Conservation (phyloP, 2,113 vertebrate species). For the Lynx canadensis region DNA sequence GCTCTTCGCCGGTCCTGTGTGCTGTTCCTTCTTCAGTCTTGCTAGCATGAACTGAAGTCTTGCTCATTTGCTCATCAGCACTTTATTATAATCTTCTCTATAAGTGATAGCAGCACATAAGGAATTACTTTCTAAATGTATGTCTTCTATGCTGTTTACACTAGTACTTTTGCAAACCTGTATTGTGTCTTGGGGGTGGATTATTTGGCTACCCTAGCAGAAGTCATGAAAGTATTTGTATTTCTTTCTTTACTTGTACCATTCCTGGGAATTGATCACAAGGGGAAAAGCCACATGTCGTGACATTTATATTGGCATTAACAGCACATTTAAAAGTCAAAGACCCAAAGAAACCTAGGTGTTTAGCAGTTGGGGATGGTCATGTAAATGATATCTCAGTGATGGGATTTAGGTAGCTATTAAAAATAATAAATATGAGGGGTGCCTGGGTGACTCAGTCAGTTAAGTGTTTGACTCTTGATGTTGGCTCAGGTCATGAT, state of each 20-base stretch:
- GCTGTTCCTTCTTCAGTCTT: background rate
- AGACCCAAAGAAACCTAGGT: background rate
- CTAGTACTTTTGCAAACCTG: background rate
- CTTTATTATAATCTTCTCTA: background rate
- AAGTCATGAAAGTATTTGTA: constrained; percentile 17
- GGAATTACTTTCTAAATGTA: background rate
- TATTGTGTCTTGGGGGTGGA: background rate
- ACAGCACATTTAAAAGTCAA: background rate
- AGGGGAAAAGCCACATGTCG: background rate
- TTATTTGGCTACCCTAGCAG: background rate
- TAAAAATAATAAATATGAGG: background rate
- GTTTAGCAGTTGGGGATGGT: background rate
- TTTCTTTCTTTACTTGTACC: background rate
- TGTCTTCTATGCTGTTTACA: background rate
- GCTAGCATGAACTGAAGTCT: background rate
- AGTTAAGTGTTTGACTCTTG: no score
- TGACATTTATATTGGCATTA: background rate
- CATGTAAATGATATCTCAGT: background rate
- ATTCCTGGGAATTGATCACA: background rate
- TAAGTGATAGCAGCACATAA: background rate
- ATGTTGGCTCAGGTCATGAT: no score
- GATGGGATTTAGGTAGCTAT: background rate
- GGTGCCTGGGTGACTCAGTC: no score
- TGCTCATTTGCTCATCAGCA: background rate
- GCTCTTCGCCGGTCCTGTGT: background rate